Evolutionary conservation across 2,888 invertebrate species (phyloP), one percentile per base, ranked within the genome.

Genomic region (Melinopterus prodromus): DNA sequence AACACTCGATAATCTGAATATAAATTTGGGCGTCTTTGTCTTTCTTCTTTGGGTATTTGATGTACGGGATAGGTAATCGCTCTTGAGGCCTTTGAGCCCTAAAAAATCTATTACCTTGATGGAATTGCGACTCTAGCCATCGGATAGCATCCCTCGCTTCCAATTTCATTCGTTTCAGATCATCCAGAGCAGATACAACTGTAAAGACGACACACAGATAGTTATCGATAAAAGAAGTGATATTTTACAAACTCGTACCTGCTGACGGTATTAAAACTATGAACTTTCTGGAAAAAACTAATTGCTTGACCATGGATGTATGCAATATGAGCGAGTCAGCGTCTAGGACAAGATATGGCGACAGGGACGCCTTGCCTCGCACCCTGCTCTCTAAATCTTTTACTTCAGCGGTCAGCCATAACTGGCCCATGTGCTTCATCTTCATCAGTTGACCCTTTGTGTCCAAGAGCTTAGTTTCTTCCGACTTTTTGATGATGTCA

Each of bases 101-200:
- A 85, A 98, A 91, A 88, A 95, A 97, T 83, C 97, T 92, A 85
- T 97, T 97, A 12, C 98, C 98, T 82, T 94, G 94, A 84, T 94
- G 94, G 83, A 98, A 93, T 87, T 98, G 97, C 69, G 92, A 91
- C 89, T 98, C 98, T 82, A 98, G 90, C 98, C 98, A 98, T 83
- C 98, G 95, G 81, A 98, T 98, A 4, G 97, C 97, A 87, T 98
- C 97, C 77, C 98, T 92, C 0, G 97, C 98, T 82, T 94, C 93
- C 83, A 94, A 93, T 85, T 95, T 95, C 83, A 95, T 95, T 81
- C 96, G 95, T 90, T 98, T 98, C 85, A 97, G 90, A 85, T 96
- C 95, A 88, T 98, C 98, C 87, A 98, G 90, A 82, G 96, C 95
- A 85, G 96, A 96, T 80, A 98, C 93, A 82, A 98, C 98, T 98